phyloP scores from a whole-genome alignment of 2,797 vertebrate genomes.

The Myripristis jacobus region DNA sequence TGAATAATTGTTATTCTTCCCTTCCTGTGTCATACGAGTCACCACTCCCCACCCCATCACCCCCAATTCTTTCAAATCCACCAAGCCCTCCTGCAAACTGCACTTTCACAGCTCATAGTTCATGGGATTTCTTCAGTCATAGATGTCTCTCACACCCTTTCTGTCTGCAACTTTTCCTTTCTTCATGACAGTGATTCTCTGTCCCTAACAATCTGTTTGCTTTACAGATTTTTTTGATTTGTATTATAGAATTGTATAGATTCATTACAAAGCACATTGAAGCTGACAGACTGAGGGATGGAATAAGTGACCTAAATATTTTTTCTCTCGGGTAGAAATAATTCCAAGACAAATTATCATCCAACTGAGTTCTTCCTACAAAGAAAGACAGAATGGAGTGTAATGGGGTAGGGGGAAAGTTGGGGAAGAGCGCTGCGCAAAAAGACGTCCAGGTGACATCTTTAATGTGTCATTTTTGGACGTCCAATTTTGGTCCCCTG shows the following conservation, averaged over 20 bases:
- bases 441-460: too few species aligned
- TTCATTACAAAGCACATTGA: neutral
- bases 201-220: neutral
- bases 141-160: neutral
- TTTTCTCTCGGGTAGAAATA: constrained; percentile 16
- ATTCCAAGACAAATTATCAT: constrained; percentile 17
- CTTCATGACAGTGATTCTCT: constrained; percentile 8
- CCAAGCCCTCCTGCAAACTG: constrained; percentile 17
- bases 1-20: constrained; percentile 67
- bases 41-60: constrained; percentile 45
- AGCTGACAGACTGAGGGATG: constrained; percentile 19
- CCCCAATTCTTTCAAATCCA: constrained; percentile 57
- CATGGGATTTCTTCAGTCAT: neutral
- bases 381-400: constrained; percentile 10
- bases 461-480: too few species aligned
- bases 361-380: constrained; percentile 28
- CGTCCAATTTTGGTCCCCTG: too few species aligned
- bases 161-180: constrained; percentile 5
- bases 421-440: neutral
- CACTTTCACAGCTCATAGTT: constrained; percentile 28
- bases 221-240: constrained; percentile 5
- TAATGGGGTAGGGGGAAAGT: constrained; percentile 2
- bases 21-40: constrained; percentile 51
- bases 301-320: constrained; percentile 25
- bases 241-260: constrained; percentile 10